Conservation (phyloP, 2,888 invertebrate species). For the Peribatodes rhomboidaria region DNA sequence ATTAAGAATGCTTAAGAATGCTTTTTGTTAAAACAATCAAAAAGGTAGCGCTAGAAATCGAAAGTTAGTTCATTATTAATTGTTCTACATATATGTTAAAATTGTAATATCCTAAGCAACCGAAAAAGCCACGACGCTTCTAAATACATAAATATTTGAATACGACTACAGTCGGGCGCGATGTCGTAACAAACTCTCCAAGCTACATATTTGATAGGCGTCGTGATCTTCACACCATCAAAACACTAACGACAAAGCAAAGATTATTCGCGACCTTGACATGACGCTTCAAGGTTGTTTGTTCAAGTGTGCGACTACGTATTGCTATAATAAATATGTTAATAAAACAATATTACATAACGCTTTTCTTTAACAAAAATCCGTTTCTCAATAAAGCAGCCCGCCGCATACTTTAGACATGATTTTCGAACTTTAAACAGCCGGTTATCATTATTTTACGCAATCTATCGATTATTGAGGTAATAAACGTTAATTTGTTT, state of each 20-base stretch:
- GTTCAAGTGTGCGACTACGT: slow-evolving; percentile 49
- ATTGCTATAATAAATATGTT: slow-evolving; percentile 52
- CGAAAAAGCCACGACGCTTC: background rate
- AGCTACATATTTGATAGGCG: slow-evolving; percentile 41
- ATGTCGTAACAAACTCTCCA: slow-evolving; percentile 37
- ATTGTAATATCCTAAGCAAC: background rate
- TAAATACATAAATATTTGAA: slow-evolving; percentile 7
- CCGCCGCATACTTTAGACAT: slow-evolving; percentile 30
- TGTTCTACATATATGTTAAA: background rate
- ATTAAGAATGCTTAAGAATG: background rate
- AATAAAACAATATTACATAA: slow-evolving; percentile 50
- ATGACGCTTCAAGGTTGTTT: slow-evolving; percentile 63
- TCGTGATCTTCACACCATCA: slow-evolving; percentile 46
- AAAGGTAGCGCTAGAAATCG: background rate
- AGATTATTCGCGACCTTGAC: slow-evolving; percentile 68
- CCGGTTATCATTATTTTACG: slow-evolving; percentile 22
- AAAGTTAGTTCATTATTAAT: background rate
- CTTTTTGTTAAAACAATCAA: slow-evolving; percentile 3
- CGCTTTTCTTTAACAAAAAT: slow-evolving; percentile 42
- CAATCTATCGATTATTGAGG: slow-evolving; percentile 24
- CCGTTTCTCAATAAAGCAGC: slow-evolving; percentile 35
- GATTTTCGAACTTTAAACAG: slow-evolving; percentile 20
- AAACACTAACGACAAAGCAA: slow-evolving; percentile 48
- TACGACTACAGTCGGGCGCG: slow-evolving; percentile 18
- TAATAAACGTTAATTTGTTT: slow-evolving; percentile 21